Evolutionary conservation across 2,888 invertebrate species (phyloP).

Genomic region (Tinea pellionella): DNA sequence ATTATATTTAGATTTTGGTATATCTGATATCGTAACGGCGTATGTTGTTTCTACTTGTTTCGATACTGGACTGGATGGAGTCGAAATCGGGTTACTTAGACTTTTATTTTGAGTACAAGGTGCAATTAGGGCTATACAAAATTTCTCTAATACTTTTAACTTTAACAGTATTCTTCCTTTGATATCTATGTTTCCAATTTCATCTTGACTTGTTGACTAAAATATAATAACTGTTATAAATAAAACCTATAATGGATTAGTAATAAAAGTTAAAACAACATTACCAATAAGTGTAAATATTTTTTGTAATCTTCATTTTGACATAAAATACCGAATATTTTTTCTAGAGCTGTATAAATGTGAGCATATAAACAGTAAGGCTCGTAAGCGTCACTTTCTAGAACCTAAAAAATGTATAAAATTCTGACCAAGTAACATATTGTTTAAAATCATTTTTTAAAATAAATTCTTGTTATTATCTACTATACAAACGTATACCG

Average conservation of each 20-base stretch:
- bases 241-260: background rate
- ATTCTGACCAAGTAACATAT: no score
- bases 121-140: conserved; percentile 48
- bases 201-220: background rate
- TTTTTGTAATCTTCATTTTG: conserved; percentile 53
- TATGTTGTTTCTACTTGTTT: conserved; percentile 30
- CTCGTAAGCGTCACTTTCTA: conserved; percentile 59
- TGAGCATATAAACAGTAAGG: conserved; percentile 59
- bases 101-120: conserved; percentile 37
- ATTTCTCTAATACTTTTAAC: conserved; percentile 55
- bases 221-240: background rate
- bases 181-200: conserved; percentile 38
- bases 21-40: conserved; percentile 35
- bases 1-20: conserved; percentile 17
- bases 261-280: conserved; percentile 7
- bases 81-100: conserved; percentile 30
- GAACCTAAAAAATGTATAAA: conserved; percentile 33
- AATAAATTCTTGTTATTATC: background rate
- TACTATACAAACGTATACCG: conserved; percentile 26
- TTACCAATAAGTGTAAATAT: conserved; percentile 49
- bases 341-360: conserved; percentile 56
- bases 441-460: conserved; percentile 9
- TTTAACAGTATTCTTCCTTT: conserved; percentile 56
- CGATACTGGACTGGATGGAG: conserved; percentile 30
- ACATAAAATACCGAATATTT: conserved; percentile 49